A percentile compares a stretch with the other conserved stretches of the same genome.
phyloP scores from a whole-genome alignment of 2,797 vertebrate species.

The Echiichthys vipera region DNA sequence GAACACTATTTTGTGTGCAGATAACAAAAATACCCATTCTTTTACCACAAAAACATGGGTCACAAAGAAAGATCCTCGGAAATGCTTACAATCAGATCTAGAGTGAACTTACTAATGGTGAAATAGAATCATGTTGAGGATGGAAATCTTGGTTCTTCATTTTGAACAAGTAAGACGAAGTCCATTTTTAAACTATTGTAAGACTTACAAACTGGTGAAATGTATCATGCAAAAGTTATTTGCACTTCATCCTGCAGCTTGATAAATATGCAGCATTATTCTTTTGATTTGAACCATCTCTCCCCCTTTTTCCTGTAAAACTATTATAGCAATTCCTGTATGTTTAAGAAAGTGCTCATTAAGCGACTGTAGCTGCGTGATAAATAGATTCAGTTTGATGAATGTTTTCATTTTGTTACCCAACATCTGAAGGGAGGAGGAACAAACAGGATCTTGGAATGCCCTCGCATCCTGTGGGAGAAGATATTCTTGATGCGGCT shows the following conservation, averaged over 20 bases:
- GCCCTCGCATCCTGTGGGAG: conserved; percentile 62
- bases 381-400: conserved; percentile 41
- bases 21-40: background rate
- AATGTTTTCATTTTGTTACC: conserved; percentile 55
- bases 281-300: conserved; percentile 1
- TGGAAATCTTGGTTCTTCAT: conserved; percentile 2
- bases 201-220: conserved; percentile 3
- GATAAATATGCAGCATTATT: conserved; percentile 9
- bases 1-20: background rate
- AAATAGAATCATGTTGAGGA: background rate
- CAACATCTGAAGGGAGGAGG: conserved; percentile 52
- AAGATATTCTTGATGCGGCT: conserved; percentile 58
- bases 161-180: background rate
- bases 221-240: conserved; percentile 13
- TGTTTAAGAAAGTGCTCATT: conserved; percentile 36
- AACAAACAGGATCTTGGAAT: conserved; percentile 69
- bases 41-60: background rate
- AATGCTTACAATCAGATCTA: background rate
- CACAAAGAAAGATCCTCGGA: background rate
- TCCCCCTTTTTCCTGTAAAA: conserved; percentile 4
- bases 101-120: background rate
- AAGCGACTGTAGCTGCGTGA: conserved; percentile 20
- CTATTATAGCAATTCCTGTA: conserved; percentile 6
- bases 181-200: background rate
- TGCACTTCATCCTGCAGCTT: background rate